Conservation (phyloP, 2,113 vertebrate species). For the Cnemophilus loriae region DNA sequence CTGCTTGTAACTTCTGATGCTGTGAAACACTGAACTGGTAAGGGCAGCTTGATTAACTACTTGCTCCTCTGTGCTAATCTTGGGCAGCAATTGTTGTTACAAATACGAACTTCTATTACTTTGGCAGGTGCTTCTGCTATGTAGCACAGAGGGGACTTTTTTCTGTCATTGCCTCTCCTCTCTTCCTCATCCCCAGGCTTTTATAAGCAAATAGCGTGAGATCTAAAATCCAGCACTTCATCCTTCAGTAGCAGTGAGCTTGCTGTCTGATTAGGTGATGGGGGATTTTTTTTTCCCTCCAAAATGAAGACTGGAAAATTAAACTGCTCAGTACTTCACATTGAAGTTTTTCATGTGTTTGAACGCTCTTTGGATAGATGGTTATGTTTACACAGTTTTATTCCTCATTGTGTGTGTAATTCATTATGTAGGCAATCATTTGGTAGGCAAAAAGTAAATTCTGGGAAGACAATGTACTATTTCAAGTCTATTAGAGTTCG, state of each 20-base stretch:
- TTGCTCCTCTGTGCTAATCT: neutral
- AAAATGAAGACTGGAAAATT: neutral
- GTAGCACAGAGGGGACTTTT: neutral
- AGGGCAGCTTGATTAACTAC: neutral
- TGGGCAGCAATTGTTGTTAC: neutral
- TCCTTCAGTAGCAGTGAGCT: neutral
- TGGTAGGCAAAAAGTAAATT: neutral
- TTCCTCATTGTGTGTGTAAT: neutral
- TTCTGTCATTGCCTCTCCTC: neutral
- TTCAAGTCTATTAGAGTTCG: neutral
- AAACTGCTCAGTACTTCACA: neutral
- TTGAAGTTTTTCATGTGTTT: neutral
- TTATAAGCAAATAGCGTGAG: neutral
- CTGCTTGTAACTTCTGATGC: neutral
- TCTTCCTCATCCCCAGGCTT: neutral
- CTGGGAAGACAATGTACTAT: neutral
- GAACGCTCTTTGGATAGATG: neutral
- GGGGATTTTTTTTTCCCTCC: neutral
- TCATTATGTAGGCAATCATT: neutral
- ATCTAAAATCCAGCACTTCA: neutral
- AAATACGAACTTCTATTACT: neutral
- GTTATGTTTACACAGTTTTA: neutral
- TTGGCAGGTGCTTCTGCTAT: neutral
- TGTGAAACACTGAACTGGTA: neutral
- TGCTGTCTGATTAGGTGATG: neutral